Evolutionary conservation across 2,888 invertebrate genomes (phyloP), one percentile per base, ranked within the genome.

Genomic region (Ophion costatus): DNA sequence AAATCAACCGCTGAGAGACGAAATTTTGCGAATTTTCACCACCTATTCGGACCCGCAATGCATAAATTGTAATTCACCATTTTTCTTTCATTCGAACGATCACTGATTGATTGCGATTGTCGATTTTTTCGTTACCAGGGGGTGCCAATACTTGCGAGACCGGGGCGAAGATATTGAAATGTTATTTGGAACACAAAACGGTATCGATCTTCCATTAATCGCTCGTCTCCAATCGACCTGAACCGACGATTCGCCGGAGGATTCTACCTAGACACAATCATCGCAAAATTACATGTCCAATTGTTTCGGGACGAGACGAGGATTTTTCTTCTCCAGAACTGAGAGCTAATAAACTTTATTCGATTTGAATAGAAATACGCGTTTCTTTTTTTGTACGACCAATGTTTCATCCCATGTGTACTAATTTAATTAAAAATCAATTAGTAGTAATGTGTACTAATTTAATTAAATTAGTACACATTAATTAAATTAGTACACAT

Each of bases 141-240:
- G 87, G 85, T 42, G 81, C 67, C 56, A 82, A 80, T 69, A 42
- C 51, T 11, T 88, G 87, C 63, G 87, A 85, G 67, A 88, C 82
- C n/a, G 88, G 82, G 38, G 81, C 70, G n/a, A 80, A 83, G 42
- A 24, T 87, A n/a, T 67, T 86, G 61, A 87, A 85, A 69, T 88
- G 88, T 73, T 88, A 84, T 42, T 57, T 86, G 61, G 82, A 82
- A 57, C 71, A 84, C 14, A 87, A 76, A 38, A 80, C 76, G 1
- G 6, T 73, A n/a, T 56, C 76, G 11, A 29, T 74, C 10, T 22
- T 81, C 59, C 20, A 74, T 4, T 80, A 73, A 76, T 70, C 17
- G 38, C 56, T 33, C 45, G 11, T 14, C 14, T 11, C 42, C 33
- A 64, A 38, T 22, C 38, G 9, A 4, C 59, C 5, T 14, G 22